These are phyloP conservation scores for Leucophenga varia DNA, from an alignment of 1,140 invertebrate species.

Conservation along the genomic window DNA sequence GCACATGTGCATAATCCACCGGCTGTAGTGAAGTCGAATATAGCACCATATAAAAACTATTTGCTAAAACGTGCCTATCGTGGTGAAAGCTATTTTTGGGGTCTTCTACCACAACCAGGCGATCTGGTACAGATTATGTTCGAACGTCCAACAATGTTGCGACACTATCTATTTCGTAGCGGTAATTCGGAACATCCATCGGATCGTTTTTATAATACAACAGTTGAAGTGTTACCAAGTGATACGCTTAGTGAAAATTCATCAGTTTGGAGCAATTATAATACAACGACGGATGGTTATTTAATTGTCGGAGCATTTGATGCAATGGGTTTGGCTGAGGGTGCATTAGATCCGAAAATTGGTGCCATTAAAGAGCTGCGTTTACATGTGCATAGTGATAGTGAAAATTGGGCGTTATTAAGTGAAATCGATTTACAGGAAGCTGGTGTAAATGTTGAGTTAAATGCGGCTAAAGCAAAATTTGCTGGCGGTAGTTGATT, in stretches of 20 bases:
- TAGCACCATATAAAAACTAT: slow-evolving; percentile 84
- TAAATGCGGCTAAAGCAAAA: slow-evolving; percentile 28
- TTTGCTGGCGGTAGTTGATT: slow-evolving; percentile 42
- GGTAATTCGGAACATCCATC: slow-evolving; percentile 90
- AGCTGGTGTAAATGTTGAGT: slow-evolving; percentile 26
- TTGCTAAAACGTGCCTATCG: slow-evolving; percentile 80
- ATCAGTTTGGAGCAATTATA: slow-evolving; percentile 57
- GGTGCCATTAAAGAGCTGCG: slow-evolving; percentile 72
- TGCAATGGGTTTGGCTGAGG: slow-evolving; percentile 76
- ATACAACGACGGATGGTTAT: slow-evolving; percentile 71
- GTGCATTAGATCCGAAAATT: slow-evolving; percentile 65
- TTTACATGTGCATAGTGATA: slow-evolving; percentile 76
- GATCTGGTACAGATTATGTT: slow-evolving; percentile 85
- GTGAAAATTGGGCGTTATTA: slow-evolving; percentile 86
- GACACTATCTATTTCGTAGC: slow-evolving; percentile 83
- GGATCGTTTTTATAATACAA: slow-evolving; percentile 88
- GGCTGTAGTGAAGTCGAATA: slow-evolving; percentile 72
- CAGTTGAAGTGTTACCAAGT: slow-evolving; percentile 77
- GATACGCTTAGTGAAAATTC: slow-evolving; percentile 54
- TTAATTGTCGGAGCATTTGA: slow-evolving; percentile 75
- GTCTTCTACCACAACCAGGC: slow-evolving; percentile 78
- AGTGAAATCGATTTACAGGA: slow-evolving; percentile 73
- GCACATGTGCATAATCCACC: slow-evolving; percentile 81
- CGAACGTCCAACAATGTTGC: slow-evolving; percentile 70
- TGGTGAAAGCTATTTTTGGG: slow-evolving; percentile 93